Conservation (phyloP, 1,140 invertebrate species). For the Drosophila seguyi region DNA sequence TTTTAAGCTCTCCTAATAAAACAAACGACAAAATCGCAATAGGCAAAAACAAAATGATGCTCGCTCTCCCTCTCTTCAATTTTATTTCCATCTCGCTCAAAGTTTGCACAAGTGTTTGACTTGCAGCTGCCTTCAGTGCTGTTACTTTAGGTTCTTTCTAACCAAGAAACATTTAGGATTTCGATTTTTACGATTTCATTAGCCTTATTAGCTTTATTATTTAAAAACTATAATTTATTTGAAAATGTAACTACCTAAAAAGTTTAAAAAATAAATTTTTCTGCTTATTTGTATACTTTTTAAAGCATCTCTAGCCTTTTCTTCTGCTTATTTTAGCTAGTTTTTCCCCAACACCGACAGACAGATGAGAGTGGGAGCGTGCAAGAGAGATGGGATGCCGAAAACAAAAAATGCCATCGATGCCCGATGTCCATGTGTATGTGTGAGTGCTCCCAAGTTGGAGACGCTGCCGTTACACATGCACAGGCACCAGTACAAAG, state of each 20-base stretch:
- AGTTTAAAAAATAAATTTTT: background rate
- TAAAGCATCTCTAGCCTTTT: background rate
- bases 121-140: conserved; percentile 1
- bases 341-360: conserved; percentile 5
- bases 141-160: background rate
- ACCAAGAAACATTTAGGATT: background rate
- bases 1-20: conserved; percentile 3
- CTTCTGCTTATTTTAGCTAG: background rate
- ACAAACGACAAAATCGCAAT: conserved; percentile 7
- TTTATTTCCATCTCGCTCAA: background rate
- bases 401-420: conserved; percentile 30
- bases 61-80: background rate
- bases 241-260: no score
- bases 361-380: conserved; percentile 10
- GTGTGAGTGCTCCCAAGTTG: conserved; percentile 46
- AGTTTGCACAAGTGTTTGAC: conserved; percentile 5
- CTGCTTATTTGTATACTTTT: no score
- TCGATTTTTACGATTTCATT: background rate
- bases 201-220: no score
- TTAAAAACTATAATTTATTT: background rate
- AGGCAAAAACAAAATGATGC: background rate
- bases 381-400: conserved; percentile 9
- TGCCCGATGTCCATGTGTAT: conserved; percentile 35
- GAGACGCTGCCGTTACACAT: conserved; percentile 69
- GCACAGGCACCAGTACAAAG: conserved; percentile 17